Conservation (phyloP, 2,113 vertebrate species). For the Dasyornis broadbenti region DNA sequence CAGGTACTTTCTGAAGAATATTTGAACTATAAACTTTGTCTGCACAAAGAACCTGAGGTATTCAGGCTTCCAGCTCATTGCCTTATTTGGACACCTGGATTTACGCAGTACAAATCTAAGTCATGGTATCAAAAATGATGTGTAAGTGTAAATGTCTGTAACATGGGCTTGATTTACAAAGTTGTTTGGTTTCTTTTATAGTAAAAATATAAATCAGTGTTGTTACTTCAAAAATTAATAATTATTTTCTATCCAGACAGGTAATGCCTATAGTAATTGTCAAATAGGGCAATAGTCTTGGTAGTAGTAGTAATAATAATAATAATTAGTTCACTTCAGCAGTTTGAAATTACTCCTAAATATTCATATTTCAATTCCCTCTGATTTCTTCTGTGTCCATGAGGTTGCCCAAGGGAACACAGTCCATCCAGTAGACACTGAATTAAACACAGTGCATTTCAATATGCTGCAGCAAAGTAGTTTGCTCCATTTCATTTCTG, state of each 20-base stretch:
- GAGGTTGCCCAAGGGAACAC: not conserved
- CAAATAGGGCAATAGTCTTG: not conserved
- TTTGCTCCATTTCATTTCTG: not conserved
- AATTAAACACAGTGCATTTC: not conserved
- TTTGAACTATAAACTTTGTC: not conserved
- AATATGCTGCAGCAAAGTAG: not conserved
- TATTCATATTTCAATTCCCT: not conserved
- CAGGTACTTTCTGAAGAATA: not conserved
- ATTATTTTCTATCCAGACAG: not conserved
- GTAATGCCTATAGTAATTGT: not conserved
- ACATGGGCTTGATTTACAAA: not conserved
- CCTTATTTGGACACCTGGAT: not conserved
- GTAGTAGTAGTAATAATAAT: not conserved
- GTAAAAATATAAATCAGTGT: not conserved
- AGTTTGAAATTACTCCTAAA: not conserved
- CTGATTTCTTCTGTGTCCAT: not conserved
- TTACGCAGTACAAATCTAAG: not conserved
- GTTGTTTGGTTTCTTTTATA: not conserved
- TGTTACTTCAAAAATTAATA: not conserved
- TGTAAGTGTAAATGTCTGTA: not conserved
- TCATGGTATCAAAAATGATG: not conserved
- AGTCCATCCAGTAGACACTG: not conserved
- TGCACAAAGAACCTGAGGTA: not conserved
- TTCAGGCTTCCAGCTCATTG: not conserved
- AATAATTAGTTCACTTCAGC: not conserved